These are phyloP conservation scores for Gopherus evgoodei DNA, from an alignment of 2,113 vertebrate genomes.

Conservation along the genomic window DNA sequence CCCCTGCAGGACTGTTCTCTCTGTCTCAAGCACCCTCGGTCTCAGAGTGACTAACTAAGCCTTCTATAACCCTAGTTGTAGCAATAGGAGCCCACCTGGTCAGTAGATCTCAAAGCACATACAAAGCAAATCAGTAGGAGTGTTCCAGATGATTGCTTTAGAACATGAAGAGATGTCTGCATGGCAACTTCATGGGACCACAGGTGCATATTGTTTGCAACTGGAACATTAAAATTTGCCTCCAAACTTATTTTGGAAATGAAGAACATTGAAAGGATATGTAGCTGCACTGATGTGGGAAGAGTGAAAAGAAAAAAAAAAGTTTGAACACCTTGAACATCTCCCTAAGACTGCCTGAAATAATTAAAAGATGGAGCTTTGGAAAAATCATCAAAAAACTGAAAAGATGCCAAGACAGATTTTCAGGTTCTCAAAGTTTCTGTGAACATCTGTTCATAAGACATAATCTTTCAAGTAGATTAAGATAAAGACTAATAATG, in stretches of 20 bases:
- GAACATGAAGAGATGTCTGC: not conserved
- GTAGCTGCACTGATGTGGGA: not conserved
- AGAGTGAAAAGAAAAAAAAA: not conserved
- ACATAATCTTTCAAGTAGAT: not conserved
- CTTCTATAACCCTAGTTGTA: not conserved
- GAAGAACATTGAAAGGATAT: not conserved
- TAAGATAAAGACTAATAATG: not conserved
- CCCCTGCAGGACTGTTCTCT: not conserved
- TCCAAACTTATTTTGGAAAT: not conserved
- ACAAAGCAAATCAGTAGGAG: not conserved
- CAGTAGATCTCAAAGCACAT: no score
- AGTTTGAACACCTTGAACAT: not conserved
- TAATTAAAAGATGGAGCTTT: not conserved
- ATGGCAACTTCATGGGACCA: not conserved
- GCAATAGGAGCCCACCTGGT: no score
- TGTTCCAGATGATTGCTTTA: not conserved
- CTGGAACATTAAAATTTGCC: not conserved
- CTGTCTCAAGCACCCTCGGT: not conserved
- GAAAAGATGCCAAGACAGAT: not conserved
- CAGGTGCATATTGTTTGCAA: not conserved
- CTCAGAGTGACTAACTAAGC: not conserved
- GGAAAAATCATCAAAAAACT: not conserved
- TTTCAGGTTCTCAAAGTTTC: not conserved
- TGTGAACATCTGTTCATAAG: not conserved
- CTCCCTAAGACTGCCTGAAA: not conserved